Percentiles rank a stretch among this genome's conserved stretches.
Evolutionary conservation across 1,140 invertebrate species (phyloP).

Genomic region (Episyrphus balteatus): DNA sequence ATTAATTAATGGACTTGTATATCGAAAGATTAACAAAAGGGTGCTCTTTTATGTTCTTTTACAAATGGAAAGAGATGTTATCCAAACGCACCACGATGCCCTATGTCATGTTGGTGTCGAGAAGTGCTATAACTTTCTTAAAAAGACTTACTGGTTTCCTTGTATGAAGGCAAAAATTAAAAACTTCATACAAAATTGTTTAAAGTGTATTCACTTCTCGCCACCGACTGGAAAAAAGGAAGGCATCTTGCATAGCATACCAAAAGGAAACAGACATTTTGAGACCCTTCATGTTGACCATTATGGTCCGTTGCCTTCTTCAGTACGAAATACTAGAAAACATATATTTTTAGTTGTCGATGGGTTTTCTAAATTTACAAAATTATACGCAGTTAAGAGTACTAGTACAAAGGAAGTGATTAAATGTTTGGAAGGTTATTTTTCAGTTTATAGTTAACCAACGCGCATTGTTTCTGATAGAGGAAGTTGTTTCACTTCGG

Average conservation of each 20-base stretch:
- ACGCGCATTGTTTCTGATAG: conserved; percentile 14
- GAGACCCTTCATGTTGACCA: conserved; percentile 21
- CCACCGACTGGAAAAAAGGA: conserved; percentile 9
- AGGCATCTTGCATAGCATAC: conserved; percentile 17
- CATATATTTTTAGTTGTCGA: conserved; percentile 37
- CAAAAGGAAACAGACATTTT: conserved; percentile 19
- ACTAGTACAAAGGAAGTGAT: too few species aligned
- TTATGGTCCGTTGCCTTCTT: conserved; percentile 17
- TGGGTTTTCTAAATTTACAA: too few species aligned
- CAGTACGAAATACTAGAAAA: conserved; percentile 27
- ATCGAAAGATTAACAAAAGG: too few species aligned
- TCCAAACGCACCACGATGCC: too few species aligned
- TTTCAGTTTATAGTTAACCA: conserved; percentile 7
- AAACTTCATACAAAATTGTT: conserved; percentile 8
- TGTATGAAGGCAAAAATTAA: conserved; percentile 14
- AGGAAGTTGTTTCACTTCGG: conserved; percentile 17
- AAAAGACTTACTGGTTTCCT: conserved; percentile 16
- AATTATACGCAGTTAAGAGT: too few species aligned
- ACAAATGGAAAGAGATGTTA: too few species aligned
- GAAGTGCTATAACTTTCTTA: conserved; percentile 11
- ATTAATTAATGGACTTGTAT: too few species aligned
- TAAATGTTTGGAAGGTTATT: conserved; percentile 9
- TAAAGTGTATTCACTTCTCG: conserved; percentile 14
- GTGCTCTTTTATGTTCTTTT: not conserved
- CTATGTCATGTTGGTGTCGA: too few species aligned